Evolutionary conservation across 2,797 vertebrate species (phyloP), one percentile per base, ranked within the genome.

Genomic region (Martes flavigula): DNA sequence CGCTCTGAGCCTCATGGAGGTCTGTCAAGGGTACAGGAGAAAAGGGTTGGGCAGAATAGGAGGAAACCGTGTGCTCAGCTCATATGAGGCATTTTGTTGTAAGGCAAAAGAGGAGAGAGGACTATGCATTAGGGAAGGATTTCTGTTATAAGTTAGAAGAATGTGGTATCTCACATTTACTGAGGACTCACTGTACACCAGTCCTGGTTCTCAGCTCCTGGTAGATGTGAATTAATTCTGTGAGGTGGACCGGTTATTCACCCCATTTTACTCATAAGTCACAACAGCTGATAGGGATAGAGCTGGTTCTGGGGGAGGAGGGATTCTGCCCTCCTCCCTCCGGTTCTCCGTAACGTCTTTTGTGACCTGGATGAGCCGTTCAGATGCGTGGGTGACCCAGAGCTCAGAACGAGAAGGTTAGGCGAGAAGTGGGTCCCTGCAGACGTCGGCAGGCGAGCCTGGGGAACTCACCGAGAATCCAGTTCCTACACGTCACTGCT

Each of bases 331-430:
- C 7, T 85, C 21, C 78, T 87, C 48, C 8, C 0, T 46, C 17
- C 2, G 79, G 0, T 81, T 87, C 81, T 35, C 66, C 20, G 8
- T n/a, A 40, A 35, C 0, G 1, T 77, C 35, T 89, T 86, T 81
- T 38, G 7, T 90, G 78, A 72, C 77, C 82, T 68, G n/a, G 25
- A 21, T 87, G 54, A 38, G 18, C 68, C n/a, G 0, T 89, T 96
- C 72, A 72, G 20, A 66, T 72, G 18, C 56, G 82, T 77, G 77
- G 72, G 9, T 92, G 72, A 90, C 79, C 64, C 60, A 86, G 77
- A 95, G 73, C 83, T 75, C 38, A 4, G 43, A 35, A 90, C 32
- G 46, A 68, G 66, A 84, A 60, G 35, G 20, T 21, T 64, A 14
- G 91, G 38, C 81, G 38, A 87, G 79, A 84, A 89, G 12, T 6